Conservation (phyloP, 2,888 invertebrate species). For the Calameuta idolon region DNA sequence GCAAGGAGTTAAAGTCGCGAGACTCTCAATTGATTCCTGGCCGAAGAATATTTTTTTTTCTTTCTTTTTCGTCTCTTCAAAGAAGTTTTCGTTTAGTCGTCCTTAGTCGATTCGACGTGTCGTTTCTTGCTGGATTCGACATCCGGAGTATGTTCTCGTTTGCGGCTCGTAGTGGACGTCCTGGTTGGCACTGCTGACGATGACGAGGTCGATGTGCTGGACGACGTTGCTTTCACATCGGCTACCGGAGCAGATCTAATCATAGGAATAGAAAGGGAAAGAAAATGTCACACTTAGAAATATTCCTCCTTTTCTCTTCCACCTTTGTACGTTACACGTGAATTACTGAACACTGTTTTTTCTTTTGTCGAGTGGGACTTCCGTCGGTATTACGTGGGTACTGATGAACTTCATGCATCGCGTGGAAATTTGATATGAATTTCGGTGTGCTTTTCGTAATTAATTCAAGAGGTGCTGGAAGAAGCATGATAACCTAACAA, state of each 20-base stretch:
- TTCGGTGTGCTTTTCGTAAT: neutral
- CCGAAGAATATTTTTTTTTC: neutral
- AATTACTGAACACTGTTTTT: neutral
- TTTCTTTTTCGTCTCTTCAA: neutral
- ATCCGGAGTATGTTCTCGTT: conserved; percentile 55
- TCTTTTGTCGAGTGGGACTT: neutral
- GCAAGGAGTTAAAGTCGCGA: neutral
- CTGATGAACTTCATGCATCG: neutral
- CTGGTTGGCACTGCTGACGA: conserved; percentile 28
- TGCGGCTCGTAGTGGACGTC: conserved; percentile 34
- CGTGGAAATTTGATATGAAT: neutral
- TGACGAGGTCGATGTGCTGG: neutral
- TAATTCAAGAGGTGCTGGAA: neutral
- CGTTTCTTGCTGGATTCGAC: conserved; percentile 51
- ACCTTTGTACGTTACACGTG: neutral
- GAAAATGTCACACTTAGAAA: neutral
- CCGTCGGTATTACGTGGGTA: neutral
- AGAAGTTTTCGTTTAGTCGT: conserved; percentile 36
- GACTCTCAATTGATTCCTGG: neutral
- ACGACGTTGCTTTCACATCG: neutral
- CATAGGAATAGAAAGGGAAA: neutral
- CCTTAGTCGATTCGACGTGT: conserved; percentile 46
- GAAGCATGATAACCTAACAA: neutral
- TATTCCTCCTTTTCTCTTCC: neutral
- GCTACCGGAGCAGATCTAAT: neutral